Evolutionary conservation across 2,888 invertebrate genomes (phyloP).

Genomic region (Leptopilina syphax): DNA sequence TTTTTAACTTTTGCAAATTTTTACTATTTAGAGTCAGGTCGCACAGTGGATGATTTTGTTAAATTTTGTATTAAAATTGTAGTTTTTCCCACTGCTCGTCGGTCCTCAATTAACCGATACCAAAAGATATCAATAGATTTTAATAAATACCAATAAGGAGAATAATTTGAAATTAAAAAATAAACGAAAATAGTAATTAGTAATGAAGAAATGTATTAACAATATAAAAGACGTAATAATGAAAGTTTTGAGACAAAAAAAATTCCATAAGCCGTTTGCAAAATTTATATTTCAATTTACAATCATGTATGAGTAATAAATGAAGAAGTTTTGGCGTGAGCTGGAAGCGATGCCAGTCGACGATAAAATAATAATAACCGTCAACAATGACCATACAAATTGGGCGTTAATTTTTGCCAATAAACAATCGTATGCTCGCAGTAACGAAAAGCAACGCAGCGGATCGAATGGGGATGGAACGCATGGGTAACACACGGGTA

Average conservation of each 20-base stretch:
- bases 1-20: too few relatives aligned
- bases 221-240: slow-evolving; percentile 14
- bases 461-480: slow-evolving; percentile 47
- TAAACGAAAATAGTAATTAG: not conserved
- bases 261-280: slow-evolving; percentile 46
- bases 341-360: slow-evolving; percentile 48
- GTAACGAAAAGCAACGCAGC: slow-evolving; percentile 54
- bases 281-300: slow-evolving; percentile 29
- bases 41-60: too few relatives aligned
- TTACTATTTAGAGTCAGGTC: too few relatives aligned
- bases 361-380: slow-evolving; percentile 73
- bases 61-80: too few relatives aligned
- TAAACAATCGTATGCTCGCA: slow-evolving; percentile 70
- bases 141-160: too few relatives aligned
- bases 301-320: slow-evolving; percentile 9
- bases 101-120: too few relatives aligned
- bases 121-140: too few relatives aligned
- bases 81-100: too few relatives aligned
- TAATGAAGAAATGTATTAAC: not conserved
- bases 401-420: slow-evolving; percentile 74
- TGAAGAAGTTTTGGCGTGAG: slow-evolving; percentile 16
- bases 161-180: too few relatives aligned
- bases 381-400: slow-evolving; percentile 69
- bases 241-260: slow-evolving; percentile 19
- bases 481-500: slow-evolving; percentile 50